phyloP scores from a whole-genome alignment of 2,797 vertebrate species.

The Carduelis carduelis region DNA sequence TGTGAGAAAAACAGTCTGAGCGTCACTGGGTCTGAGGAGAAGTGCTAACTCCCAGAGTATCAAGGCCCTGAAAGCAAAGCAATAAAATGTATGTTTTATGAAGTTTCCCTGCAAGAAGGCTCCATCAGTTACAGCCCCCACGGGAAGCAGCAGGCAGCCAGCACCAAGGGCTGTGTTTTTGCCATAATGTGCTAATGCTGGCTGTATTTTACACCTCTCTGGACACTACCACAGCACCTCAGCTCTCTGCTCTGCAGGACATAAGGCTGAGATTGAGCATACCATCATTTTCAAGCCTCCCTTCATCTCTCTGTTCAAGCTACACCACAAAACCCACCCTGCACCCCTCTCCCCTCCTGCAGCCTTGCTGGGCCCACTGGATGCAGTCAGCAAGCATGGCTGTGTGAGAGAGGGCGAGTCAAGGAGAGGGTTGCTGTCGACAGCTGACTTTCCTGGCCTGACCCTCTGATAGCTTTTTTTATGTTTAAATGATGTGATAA shows the following conservation, averaged over 20 bases:
- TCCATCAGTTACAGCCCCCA: neutral
- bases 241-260: neutral
- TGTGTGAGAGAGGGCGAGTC: neutral
- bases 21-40: neutral
- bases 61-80: neutral
- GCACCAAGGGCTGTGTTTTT: neutral
- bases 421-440: neutral
- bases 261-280: neutral
- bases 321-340: neutral
- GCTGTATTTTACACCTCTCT: neutral
- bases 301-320: neutral
- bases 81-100: neutral
- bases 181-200: neutral
- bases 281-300: neutral
- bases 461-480: neutral
- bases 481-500: conserved; percentile 46
- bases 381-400: neutral
- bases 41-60: neutral
- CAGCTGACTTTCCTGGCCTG: neutral
- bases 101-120: neutral
- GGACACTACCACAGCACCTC: neutral
- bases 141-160: neutral
- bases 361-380: neutral
- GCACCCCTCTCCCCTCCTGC: rapidly evolving
- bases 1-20: neutral